Evolutionary conservation across 2,888 invertebrate species (phyloP).

Genomic region (Cephus rjabovi): DNA sequence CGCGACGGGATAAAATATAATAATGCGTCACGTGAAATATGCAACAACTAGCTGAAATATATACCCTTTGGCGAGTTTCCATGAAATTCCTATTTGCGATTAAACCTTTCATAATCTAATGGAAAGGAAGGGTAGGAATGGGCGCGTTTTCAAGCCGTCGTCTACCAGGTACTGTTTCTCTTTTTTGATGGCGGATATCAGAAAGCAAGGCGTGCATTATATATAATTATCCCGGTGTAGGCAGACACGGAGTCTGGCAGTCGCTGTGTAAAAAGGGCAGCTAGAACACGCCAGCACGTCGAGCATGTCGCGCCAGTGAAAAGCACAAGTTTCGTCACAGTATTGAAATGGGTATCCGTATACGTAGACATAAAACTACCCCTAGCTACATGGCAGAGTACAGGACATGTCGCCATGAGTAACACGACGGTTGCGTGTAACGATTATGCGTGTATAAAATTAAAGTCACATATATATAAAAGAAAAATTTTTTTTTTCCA

Average conservation of each 20-base stretch:
- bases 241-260: constrained; percentile 46
- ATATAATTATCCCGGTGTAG: constrained; percentile 42
- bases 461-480: neutral
- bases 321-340: constrained; percentile 30
- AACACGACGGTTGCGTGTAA: neutral
- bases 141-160: neutral
- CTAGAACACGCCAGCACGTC: constrained; percentile 17
- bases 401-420: neutral
- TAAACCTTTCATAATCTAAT: neutral
- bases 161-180: neutral
- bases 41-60: neutral
- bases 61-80: neutral
- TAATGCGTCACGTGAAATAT: neutral
- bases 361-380: neutral
- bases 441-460: neutral
- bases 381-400: neutral
- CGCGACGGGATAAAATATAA: neutral
- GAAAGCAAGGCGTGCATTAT: constrained; percentile 32
- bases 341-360: constrained; percentile 7
- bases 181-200: neutral
- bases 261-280: constrained; percentile 31
- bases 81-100: neutral
- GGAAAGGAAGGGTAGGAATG: neutral
- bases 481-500: neutral
- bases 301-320: constrained; percentile 33